These are phyloP conservation scores for Cettia cetti DNA, from an alignment of 2,113 vertebrate genomes.

Conservation along the genomic window DNA sequence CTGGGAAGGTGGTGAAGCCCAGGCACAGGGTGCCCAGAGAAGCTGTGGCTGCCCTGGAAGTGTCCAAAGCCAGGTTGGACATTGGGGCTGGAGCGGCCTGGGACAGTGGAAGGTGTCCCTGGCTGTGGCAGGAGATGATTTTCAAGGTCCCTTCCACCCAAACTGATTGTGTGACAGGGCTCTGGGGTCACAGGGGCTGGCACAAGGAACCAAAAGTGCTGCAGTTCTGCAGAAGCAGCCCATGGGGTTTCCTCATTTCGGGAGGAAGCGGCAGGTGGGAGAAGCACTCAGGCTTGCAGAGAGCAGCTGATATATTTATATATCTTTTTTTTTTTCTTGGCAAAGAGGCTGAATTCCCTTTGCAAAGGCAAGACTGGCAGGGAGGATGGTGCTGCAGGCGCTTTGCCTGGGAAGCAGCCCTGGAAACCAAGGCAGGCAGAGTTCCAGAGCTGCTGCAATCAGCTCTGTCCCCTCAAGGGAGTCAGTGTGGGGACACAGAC, in stretches of 20 bases:
- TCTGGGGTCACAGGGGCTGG: not conserved
- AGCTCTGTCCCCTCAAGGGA: not conserved
- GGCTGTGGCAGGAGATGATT: fast-evolving
- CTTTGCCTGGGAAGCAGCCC: not conserved
- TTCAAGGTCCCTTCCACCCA: not conserved
- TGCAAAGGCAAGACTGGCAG: not conserved
- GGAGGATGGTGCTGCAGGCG: not conserved
- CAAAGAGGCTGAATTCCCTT: not conserved
- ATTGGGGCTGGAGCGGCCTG: not conserved
- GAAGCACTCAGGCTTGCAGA: not conserved
- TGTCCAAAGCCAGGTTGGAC: not conserved
- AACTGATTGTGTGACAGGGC: not conserved
- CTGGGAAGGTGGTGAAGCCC: fast-evolving
- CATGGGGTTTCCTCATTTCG: fast-evolving
- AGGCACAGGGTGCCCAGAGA: not conserved
- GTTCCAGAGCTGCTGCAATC: not conserved
- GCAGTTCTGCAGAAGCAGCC: not conserved
- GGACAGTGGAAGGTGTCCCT: not conserved
- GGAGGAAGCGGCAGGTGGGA: not conserved
- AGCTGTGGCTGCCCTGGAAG: not conserved
- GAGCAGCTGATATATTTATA: not conserved
- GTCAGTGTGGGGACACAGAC: not conserved
- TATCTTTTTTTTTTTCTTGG: not conserved
- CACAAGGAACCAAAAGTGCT: not conserved
- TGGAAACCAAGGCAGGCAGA: not conserved